A percentile compares a stretch with the other conserved stretches of the same genome.
These are phyloP conservation scores for Lasiommata megera DNA, from an alignment of 2,888 invertebrate genomes.

Conservation along the genomic window DNA sequence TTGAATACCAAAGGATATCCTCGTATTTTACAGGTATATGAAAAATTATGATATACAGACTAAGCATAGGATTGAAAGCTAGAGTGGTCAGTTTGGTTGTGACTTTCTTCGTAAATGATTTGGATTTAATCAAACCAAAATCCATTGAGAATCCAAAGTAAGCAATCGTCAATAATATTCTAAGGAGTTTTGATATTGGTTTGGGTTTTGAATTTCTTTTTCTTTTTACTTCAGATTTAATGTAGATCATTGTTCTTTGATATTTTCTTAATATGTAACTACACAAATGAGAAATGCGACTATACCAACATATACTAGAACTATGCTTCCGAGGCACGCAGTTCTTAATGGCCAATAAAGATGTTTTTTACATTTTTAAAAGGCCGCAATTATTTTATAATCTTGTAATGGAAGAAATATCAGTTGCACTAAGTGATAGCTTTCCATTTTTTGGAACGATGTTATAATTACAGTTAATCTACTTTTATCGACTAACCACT, in stretches of 20 bases:
- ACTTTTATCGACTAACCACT: too few relatives aligned
- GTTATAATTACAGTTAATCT: too few relatives aligned
- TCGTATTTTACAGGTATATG: background rate
- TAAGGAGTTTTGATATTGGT: constrained; percentile 2
- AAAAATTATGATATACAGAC: background rate
- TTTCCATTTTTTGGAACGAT: too few relatives aligned
- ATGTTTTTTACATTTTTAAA: too few relatives aligned
- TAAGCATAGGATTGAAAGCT: background rate
- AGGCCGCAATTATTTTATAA: too few relatives aligned
- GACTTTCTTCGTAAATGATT: background rate
- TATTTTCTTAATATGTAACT: too few relatives aligned
- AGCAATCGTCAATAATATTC: background rate
- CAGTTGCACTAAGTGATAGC: too few relatives aligned
- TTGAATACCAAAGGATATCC: background rate
- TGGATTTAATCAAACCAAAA: constrained; percentile 12
- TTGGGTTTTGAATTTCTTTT: background rate
- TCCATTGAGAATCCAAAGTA: constrained; percentile 9
- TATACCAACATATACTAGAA: too few relatives aligned
- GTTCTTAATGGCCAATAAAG: too few relatives aligned
- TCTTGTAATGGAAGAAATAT: too few relatives aligned
- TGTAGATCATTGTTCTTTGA: background rate
- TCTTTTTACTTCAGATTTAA: background rate
- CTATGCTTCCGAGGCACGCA: too few relatives aligned
- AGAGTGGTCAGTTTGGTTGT: background rate
- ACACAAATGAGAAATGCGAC: too few relatives aligned